Evolutionary conservation across 2,113 vertebrate genomes (phyloP).

Genomic region (Clarias macrocephalus): DNA sequence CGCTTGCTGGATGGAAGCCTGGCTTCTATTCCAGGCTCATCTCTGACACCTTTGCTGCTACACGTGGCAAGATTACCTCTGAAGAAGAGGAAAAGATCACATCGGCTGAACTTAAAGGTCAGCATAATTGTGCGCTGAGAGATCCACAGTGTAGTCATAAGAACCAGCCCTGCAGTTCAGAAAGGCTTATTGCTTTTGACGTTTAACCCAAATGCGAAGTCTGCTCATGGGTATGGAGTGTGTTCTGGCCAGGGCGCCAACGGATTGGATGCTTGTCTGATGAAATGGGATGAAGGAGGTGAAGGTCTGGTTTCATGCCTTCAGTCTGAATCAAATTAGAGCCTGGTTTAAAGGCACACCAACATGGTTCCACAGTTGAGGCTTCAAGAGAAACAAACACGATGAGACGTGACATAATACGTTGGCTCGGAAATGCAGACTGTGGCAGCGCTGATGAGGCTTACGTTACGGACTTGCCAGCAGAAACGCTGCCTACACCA

Average conservation of each 20-base stretch:
- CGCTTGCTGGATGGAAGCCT: conserved; percentile 23
- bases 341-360: conserved; percentile 11
- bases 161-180: conserved; percentile 14
- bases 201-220: conserved; percentile 17
- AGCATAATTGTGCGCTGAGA: background rate
- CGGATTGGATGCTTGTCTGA: conserved; percentile 10
- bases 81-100: background rate
- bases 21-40: conserved; percentile 32
- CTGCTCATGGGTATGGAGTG: background rate
- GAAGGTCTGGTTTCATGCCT: conserved; percentile 29
- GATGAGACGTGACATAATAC: conserved; percentile 26
- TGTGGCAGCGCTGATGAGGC: conserved; percentile 1
- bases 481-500: conserved; percentile 36
- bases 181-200: conserved; percentile 15
- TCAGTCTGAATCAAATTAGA: conserved; percentile 33
- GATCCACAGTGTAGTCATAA: conserved; percentile 8
- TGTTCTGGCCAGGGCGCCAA: conserved; percentile 10
- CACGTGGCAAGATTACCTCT: conserved; percentile 30
- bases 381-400: conserved; percentile 20
- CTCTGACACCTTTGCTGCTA: conserved; percentile 36
- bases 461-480: conserved; percentile 12
- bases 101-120: background rate
- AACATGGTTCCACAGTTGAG: background rate
- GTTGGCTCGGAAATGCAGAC: background rate
- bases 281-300: background rate